phyloP scores from a whole-genome alignment of 2,113 vertebrate genomes.

The Gadus chalcogrammus region DNA sequence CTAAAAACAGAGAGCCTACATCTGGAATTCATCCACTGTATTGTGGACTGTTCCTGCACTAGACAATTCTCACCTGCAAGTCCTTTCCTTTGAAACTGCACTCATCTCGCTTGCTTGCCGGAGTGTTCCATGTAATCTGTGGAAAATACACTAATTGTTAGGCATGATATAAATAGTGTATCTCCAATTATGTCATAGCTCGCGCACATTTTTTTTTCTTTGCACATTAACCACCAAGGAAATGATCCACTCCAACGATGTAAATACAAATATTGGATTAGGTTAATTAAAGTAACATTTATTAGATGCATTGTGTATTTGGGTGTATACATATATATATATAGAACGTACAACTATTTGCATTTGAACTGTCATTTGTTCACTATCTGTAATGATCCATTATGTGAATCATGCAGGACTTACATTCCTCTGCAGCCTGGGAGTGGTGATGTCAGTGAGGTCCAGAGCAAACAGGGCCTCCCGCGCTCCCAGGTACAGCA shows the following conservation, averaged over 20 bases:
- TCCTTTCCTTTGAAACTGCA: constrained; percentile 96
- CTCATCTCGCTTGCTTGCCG: constrained; percentile 83
- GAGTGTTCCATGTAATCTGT: constrained; percentile 85
- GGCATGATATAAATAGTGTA: background rate
- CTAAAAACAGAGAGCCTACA: too few relatives aligned
- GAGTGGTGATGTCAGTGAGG: constrained; percentile 69
- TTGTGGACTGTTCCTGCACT: too few relatives aligned
- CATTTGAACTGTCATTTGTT: constrained; percentile 13
- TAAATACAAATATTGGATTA: too few relatives aligned
- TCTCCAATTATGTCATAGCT: too few relatives aligned
- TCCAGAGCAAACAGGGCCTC: constrained; percentile 84
- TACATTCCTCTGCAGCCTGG: constrained; percentile 74
- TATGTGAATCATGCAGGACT: constrained; percentile 21
- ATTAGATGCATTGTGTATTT: too few relatives aligned
- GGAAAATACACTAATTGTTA: constrained; percentile 24
- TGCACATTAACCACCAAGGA: too few relatives aligned
- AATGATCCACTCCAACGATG: too few relatives aligned
- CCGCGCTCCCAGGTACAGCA: constrained; percentile 82
- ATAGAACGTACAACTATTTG: background rate
- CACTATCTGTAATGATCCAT: background rate
- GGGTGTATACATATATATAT: background rate
- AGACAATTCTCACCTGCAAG: constrained; percentile 77
- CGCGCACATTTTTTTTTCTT: too few relatives aligned
- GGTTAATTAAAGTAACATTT: too few relatives aligned
- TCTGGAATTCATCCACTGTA: too few relatives aligned